These are phyloP conservation scores for Pterois miles DNA, from an alignment of 2,797 vertebrate genomes.

Conservation along the genomic window DNA sequence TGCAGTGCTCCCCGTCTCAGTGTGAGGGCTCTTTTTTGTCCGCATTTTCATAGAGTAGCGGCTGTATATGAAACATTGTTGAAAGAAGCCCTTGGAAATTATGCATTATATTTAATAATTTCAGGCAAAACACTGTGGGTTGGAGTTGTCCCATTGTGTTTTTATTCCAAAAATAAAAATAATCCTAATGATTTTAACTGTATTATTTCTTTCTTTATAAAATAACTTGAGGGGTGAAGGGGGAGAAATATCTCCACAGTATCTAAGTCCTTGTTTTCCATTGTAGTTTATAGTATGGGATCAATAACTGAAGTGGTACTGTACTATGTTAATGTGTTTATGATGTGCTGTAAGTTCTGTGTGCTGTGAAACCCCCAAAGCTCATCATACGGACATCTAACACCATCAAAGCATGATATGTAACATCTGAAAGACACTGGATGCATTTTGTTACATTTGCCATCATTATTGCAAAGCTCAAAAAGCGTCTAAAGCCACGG, in stretches of 20 bases:
- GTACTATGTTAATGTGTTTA: not conserved
- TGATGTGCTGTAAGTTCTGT: not conserved
- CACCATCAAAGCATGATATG: not conserved
- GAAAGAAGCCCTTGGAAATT: not conserved
- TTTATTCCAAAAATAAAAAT: not conserved
- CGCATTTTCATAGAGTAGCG: slow-evolving; percentile 26
- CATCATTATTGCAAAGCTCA: slow-evolving; percentile 5
- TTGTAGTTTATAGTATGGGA: not conserved
- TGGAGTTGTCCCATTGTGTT: slow-evolving; percentile 34
- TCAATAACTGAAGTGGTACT: not conserved
- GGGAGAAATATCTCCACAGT: not conserved
- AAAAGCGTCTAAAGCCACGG: not conserved
- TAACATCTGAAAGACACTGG: not conserved
- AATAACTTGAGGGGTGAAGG: not conserved
- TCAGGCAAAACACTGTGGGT: slow-evolving; percentile 18
- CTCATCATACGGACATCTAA: not conserved
- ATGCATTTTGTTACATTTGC: slow-evolving; percentile 14
- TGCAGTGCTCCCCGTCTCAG: slow-evolving; percentile 36
- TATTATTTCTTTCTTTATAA: not conserved
- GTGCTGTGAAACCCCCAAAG: not conserved
- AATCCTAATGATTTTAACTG: not conserved
- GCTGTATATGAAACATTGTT: slow-evolving; percentile 22
- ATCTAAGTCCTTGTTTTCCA: not conserved
- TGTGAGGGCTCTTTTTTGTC: slow-evolving; percentile 13
- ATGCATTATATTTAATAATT: slow-evolving; percentile 1